These are phyloP conservation scores for Platyrinchus mystaceus DNA, from an alignment of 2,797 vertebrate genomes.

Conservation along the genomic window DNA sequence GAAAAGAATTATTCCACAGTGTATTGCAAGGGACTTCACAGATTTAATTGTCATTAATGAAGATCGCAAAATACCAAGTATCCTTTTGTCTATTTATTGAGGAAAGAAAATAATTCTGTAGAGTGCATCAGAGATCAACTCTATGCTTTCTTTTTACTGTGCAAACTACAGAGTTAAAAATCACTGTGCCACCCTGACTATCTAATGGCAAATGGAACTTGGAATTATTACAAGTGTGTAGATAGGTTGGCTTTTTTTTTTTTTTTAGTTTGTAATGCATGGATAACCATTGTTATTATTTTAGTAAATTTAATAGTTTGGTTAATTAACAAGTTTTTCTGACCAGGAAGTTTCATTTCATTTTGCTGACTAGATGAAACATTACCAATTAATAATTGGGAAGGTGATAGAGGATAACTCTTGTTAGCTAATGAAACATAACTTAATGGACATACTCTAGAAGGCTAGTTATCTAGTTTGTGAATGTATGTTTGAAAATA, in stretches of 20 bases:
- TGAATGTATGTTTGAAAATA: background rate
- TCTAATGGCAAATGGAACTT: background rate
- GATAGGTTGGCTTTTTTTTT: background rate
- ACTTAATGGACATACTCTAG: background rate
- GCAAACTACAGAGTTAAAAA: background rate
- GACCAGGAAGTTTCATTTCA: background rate
- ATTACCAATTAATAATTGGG: background rate
- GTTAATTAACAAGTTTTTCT: background rate
- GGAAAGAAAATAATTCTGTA: background rate
- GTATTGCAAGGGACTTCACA: slow-evolving; percentile 89
- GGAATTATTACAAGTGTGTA: background rate
- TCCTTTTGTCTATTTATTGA: slow-evolving; percentile 75
- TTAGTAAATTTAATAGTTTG: background rate
- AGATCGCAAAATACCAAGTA: slow-evolving; percentile 94
- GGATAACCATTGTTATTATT: background rate
- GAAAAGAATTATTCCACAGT: slow-evolving; percentile 95
- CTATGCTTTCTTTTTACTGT: background rate
- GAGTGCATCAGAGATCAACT: background rate
- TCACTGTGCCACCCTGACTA: background rate
- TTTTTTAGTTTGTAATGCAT: background rate
- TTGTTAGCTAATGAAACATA: background rate
- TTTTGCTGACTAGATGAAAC: background rate
- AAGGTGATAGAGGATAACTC: background rate
- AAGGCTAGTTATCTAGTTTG: background rate
- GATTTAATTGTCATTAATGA: slow-evolving; percentile 95